These are phyloP conservation scores for Brachypteracias leptosomus DNA, from an alignment of 2,113 vertebrate genomes.

Conservation along the genomic window DNA sequence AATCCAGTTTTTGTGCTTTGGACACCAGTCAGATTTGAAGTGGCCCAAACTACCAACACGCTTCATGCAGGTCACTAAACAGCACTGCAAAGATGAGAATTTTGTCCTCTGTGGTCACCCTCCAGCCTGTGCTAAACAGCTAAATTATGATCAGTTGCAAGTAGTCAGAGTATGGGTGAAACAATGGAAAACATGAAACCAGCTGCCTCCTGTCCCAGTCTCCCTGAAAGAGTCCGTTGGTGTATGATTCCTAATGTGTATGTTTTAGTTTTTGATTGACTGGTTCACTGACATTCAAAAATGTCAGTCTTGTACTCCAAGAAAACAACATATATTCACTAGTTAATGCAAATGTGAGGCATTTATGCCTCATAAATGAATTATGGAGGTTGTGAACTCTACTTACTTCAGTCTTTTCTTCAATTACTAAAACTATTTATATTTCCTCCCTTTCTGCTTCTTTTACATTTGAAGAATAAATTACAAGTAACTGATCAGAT, in stretches of 20 bases:
- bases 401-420: background rate
- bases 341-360: background rate
- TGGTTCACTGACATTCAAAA: background rate
- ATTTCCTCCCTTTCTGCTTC: background rate
- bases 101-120: background rate
- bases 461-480: background rate
- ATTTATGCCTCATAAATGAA: background rate
- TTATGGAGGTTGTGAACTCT: background rate
- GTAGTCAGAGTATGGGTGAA: background rate
- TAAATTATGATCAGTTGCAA: background rate
- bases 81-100: fast-evolving
- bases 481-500: background rate
- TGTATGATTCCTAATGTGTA: background rate
- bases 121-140: background rate
- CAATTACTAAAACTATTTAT: background rate
- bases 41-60: background rate
- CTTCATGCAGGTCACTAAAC: background rate
- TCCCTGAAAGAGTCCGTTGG: background rate
- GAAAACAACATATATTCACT: background rate
- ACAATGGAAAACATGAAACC: slow-evolving; percentile 4
- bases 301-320: background rate
- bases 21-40: background rate
- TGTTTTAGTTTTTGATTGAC: background rate
- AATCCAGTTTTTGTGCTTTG: background rate
- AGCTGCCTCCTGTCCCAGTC: background rate